These are phyloP conservation scores for Bubo bubo DNA, from an alignment of 2,113 vertebrate species.

Conservation along the genomic window DNA sequence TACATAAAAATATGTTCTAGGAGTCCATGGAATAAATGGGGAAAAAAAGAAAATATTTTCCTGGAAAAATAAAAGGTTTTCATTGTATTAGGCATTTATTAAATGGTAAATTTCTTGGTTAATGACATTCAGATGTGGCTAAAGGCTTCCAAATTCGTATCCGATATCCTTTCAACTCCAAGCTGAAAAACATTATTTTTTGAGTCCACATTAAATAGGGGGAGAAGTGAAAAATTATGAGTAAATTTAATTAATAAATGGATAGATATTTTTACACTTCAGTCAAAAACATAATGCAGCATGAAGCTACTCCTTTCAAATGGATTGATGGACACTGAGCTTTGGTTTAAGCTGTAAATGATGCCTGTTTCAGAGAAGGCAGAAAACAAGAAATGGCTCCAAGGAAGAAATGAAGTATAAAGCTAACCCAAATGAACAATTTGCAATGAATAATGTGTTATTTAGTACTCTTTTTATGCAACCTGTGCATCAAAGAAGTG, in stretches of 20 bases:
- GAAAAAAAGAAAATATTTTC: neutral
- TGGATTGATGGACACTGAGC: neutral
- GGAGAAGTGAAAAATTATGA: neutral
- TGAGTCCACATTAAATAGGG: neutral
- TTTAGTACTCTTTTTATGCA: neutral
- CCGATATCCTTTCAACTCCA: neutral
- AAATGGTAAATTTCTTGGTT: neutral
- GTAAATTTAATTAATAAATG: neutral
- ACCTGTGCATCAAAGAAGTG: neutral
- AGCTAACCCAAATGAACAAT: neutral
- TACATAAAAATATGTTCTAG: neutral
- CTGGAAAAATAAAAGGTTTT: neutral
- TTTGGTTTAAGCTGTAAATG: neutral
- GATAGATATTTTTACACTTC: neutral
- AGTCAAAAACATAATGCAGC: neutral
- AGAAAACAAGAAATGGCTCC: neutral
- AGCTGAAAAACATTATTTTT: neutral
- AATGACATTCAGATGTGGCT: neutral
- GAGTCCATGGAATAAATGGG: neutral
- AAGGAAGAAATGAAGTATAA: neutral
- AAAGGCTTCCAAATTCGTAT: neutral
- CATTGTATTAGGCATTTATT: neutral
- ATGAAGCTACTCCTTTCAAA: neutral
- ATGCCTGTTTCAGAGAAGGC: neutral
- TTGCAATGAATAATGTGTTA: neutral